Evolutionary conservation across 1,140 invertebrate species (phyloP).

Genomic region (Drosophila persimilis): DNA sequence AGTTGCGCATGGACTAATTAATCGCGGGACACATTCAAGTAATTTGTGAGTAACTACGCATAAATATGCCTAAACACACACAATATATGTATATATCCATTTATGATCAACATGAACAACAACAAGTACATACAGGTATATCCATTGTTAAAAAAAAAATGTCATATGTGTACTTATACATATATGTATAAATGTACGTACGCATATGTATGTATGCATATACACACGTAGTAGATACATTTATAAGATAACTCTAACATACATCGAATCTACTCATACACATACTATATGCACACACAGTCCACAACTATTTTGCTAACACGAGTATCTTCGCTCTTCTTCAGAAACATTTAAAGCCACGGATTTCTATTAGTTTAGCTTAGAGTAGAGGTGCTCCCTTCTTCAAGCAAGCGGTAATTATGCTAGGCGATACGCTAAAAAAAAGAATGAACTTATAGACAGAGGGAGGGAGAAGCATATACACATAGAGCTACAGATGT

Average conservation of each 20-base stretch:
- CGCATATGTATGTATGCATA: too few species aligned
- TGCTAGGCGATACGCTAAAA: not conserved
- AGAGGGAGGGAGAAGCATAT: conserved; percentile 17
- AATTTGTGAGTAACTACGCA: conserved; percentile 32
- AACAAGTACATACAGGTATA: conserved; percentile 37
- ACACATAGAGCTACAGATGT: conserved; percentile 1
- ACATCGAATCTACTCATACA: conserved; percentile 37
- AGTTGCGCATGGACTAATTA: not conserved
- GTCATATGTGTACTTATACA: not conserved
- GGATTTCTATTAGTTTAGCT: conserved; percentile 50
- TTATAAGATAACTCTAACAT: conserved; percentile 16
- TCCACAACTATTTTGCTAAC: conserved; percentile 32
- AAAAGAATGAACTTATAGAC: conserved; percentile 14
- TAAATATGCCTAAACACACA: conserved; percentile 18
- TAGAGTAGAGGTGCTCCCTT: conserved; percentile 14
- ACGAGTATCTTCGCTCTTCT: not conserved
- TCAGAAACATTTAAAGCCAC: conserved; percentile 67
- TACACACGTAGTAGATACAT: not conserved
- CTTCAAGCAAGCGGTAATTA: not conserved
- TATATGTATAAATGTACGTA: not conserved
- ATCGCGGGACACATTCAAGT: conserved; percentile 25
- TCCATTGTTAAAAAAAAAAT: conserved; percentile 35
- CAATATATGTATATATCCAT: conserved; percentile 19
- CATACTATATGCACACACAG: not conserved
- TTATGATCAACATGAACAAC: conserved; percentile 39